Conservation (phyloP, 2,888 invertebrate species). For the Melieria picta region DNA sequence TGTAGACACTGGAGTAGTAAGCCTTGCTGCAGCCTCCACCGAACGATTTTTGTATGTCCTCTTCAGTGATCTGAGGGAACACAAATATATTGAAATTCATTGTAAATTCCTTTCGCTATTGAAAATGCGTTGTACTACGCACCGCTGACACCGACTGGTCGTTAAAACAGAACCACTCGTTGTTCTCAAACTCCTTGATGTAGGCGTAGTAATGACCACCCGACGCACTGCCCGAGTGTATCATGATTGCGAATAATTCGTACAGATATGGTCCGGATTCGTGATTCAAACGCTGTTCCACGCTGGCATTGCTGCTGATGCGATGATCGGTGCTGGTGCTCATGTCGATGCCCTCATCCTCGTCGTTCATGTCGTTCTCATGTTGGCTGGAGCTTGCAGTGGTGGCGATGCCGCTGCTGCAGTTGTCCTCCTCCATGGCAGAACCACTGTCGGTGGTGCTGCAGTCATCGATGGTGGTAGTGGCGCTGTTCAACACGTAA, state of each 20-base stretch:
- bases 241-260: conserved; percentile 91
- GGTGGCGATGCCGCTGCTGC: conserved; percentile 64
- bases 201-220: conserved; percentile 94
- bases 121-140: conserved; percentile 47
- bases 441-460: conserved; percentile 76
- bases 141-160: conserved; percentile 83
- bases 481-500: conserved; percentile 49
- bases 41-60: conserved; percentile 84
- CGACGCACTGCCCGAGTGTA: conserved; percentile 89
- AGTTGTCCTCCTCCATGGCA: conserved; percentile 73
- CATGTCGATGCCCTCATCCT: conserved; percentile 74
- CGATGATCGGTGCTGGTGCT: conserved; percentile 65
- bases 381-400: conserved; percentile 64
- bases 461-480: conserved; percentile 72
- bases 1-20: conserved; percentile 79
- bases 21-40: conserved; percentile 80
- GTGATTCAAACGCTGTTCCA: conserved; percentile 52
- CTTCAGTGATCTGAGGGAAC: conserved; percentile 74
- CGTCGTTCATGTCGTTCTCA: conserved; percentile 68
- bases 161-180: conserved; percentile 88
- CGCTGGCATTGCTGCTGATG: conserved; percentile 47
- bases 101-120: neutral
- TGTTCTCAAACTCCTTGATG: conserved; percentile 80
- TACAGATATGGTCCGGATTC: conserved; percentile 78
- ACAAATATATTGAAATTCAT: conserved; percentile 4